Conservation (phyloP, 1,140 invertebrate species). For the Dendrolimus punctatus region DNA sequence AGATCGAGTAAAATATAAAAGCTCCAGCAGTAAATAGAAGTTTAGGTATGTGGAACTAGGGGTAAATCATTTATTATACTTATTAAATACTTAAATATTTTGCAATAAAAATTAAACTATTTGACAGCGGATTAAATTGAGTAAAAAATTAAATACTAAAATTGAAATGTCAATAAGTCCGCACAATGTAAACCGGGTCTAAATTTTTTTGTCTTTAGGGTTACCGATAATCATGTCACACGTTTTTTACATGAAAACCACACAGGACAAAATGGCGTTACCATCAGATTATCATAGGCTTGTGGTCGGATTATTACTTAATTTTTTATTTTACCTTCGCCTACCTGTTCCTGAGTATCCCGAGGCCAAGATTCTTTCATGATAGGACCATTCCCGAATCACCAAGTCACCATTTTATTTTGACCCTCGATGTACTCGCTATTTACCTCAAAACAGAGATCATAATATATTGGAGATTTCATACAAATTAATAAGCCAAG, state of each 20-base stretch:
- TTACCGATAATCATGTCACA: constrained; percentile 66
- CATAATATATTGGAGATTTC: constrained; percentile 24
- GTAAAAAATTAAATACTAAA: no score
- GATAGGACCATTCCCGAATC: constrained; percentile 45
- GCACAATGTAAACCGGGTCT: constrained; percentile 31
- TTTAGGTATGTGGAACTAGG: no score
- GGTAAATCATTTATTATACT: no score
- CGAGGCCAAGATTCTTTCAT: constrained; percentile 37
- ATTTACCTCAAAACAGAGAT: constrained; percentile 9
- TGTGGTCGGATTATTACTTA: constrained; percentile 67
- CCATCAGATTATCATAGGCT: constrained; percentile 65
- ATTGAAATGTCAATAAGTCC: background rate
- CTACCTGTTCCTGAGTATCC: constrained; percentile 44
- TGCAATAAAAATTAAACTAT: no score
- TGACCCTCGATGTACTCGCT: constrained; percentile 16
- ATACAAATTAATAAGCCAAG: constrained; percentile 61
- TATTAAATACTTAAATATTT: no score
- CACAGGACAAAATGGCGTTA: constrained; percentile 70
- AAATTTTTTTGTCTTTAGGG: constrained; percentile 43
- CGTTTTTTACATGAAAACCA: constrained; percentile 63
- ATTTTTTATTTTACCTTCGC: constrained; percentile 60
- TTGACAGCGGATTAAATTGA: no score
- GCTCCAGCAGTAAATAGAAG: no score
- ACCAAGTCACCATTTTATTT: constrained; percentile 30
- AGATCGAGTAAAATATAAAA: no score